Percentiles rank a stretch among this genome's conserved stretches.
These are phyloP conservation scores for Ormyrus pomaceus DNA, from an alignment of 2,888 invertebrate genomes.

Conservation along the genomic window DNA sequence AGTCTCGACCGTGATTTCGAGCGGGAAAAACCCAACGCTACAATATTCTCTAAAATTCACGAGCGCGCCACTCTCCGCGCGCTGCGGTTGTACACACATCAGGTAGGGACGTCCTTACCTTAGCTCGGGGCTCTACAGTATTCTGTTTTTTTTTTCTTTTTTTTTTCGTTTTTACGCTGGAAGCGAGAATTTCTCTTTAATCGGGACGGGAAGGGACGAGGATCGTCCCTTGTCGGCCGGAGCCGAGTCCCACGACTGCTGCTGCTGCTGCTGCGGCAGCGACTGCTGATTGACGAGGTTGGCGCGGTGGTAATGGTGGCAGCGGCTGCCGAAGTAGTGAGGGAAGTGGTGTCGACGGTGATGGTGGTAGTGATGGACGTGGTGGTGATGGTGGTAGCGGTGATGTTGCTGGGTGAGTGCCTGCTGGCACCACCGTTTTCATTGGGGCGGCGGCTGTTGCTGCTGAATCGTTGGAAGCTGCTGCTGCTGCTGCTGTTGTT, in stretches of 20 bases:
- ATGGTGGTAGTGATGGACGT: neutral
- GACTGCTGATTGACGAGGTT: neutral
- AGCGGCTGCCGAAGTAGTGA: neutral
- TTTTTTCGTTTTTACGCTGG: neutral
- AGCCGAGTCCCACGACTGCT: neutral
- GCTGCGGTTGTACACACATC: neutral
- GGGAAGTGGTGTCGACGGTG: conserved; percentile 16
- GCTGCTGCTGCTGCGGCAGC: conserved; percentile 45
- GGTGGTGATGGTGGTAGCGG: conserved; percentile 27
- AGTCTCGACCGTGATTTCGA: conserved; percentile 65
- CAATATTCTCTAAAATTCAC: conserved; percentile 8
- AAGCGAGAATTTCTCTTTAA: conserved; percentile 17
- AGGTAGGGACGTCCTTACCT: conserved; percentile 40
- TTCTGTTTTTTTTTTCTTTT: no score
- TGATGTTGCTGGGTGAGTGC: conserved; percentile 26
- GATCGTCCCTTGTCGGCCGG: conserved; percentile 3
- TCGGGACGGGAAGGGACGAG: conserved; percentile 10
- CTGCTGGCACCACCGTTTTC: conserved; percentile 65
- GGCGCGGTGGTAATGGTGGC: conserved; percentile 5
- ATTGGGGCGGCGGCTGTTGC: conserved; percentile 71
- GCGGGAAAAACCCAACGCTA: conserved; percentile 17
- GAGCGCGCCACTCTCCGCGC: neutral
- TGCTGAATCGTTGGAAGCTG: conserved; percentile 15
- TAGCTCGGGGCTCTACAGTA: neutral
- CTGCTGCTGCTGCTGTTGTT: conserved; percentile 3